These are phyloP conservation scores for Melinaea marsaeus DNA, from an alignment of 2,888 invertebrate species.

Conservation along the genomic window DNA sequence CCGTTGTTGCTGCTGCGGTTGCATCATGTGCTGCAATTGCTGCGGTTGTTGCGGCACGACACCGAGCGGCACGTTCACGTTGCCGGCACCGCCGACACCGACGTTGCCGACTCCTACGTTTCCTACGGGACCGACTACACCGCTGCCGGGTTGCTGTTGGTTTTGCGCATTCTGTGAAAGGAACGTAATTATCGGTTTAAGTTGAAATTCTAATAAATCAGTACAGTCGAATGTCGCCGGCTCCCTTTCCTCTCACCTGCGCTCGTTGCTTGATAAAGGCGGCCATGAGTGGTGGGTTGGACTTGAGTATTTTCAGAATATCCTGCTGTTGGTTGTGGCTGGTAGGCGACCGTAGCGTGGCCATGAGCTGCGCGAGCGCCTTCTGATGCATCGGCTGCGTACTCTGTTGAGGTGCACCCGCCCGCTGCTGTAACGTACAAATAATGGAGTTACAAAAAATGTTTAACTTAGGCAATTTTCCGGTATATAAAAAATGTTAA, in stretches of 20 bases:
- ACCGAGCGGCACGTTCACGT: conserved; percentile 50
- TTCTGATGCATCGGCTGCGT: conserved; percentile 73
- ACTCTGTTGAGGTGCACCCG: conserved; percentile 56
- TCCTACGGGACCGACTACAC: conserved; percentile 46
- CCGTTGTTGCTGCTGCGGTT: conserved; percentile 78
- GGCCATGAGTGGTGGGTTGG: conserved; percentile 96
- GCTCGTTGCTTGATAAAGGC: conserved; percentile 94
- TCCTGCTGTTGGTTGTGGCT: conserved; percentile 95
- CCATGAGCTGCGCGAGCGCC: conserved; percentile 91
- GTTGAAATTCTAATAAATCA: too few relatives aligned
- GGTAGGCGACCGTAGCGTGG: conserved; percentile 92
- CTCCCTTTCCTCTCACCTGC: conserved; percentile 60
- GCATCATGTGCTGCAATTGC: conserved; percentile 78
- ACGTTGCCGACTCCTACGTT: conserved; percentile 42
- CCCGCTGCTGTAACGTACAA: conserved; percentile 42
- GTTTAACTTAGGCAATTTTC: too few relatives aligned
- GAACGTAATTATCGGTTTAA: neutral
- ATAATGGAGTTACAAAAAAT: neutral
- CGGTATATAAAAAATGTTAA: too few relatives aligned
- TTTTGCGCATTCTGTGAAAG: conserved; percentile 67
- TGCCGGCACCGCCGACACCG: conserved; percentile 49
- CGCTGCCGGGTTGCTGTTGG: conserved; percentile 59
- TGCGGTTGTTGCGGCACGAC: conserved; percentile 67
- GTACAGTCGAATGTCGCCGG: too few relatives aligned
- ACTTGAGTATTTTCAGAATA: conserved; percentile 92